Base-by-base conservation (phyloP, 64 coral and sea anemone species). In the Actinia tenebrosa region DNA sequence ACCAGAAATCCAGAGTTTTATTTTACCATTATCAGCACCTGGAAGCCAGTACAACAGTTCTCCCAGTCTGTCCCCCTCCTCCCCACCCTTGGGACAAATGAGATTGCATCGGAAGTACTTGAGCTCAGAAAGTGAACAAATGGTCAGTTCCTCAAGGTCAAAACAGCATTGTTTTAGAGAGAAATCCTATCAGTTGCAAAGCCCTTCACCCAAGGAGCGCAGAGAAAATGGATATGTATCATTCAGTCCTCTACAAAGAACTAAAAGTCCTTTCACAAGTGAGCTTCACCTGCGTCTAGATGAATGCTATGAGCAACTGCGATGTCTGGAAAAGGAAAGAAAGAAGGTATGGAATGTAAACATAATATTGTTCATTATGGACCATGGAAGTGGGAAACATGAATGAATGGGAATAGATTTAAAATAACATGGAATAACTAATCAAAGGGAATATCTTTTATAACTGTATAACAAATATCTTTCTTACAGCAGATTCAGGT, bases 301-400 rank as follows among this genome's bases (percentile, higher is more conserved):
- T 86, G 91, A 99, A 82, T 99, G 97, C 71, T 99, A 93, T 86
- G 97, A 99, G 84, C 97, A 95, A 64, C 87, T 99, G 1, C 86
- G 97, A 60, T 84, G 86, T 83, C 78, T 99, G 45, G 97, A 99
- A 71, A 95, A 93, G 58, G 97, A 99, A 64, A 82, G 97, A 23
- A 95, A 89, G 27, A 99, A 93, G 93, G 97, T 99, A 84, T 50
- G 47, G 3, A 50, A 37, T 37, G 47, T 50, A 50, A 50, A 50
- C 47, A 50, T 50, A 50, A 50, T 50, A 50, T 50, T 50, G 7
- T 50, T 4, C 47, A 50, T 50, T 50, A 50, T 50, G 47, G 7
- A 50, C 47, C 7, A 50, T 50, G 3, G 47, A 50, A 50, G 47
- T 50, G 47, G 47, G 7, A 50, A 50, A 50, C 0, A 50, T 50